Conservation (phyloP, 2,797 vertebrate species). For the Scolopax bukidnonensis region DNA sequence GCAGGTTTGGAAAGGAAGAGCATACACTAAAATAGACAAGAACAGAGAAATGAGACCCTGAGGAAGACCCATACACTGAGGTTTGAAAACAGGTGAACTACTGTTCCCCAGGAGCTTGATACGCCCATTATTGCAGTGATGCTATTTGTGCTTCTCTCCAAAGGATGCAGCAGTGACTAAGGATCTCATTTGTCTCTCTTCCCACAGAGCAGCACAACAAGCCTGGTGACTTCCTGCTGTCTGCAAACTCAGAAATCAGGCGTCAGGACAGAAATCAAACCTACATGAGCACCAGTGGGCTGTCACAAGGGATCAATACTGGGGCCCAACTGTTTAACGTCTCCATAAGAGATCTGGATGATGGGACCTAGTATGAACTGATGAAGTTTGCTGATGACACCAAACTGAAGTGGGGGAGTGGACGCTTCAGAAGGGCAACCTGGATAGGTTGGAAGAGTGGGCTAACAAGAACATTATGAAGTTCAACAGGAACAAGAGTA, state of each 20-base stretch:
- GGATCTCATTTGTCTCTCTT: background rate
- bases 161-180: background rate
- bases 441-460: background rate
- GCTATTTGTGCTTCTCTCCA: background rate
- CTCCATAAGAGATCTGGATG: background rate
- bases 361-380: background rate
- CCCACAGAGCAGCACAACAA: background rate
- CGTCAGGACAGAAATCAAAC: background rate
- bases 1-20: constrained; percentile 19
- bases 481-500: background rate
- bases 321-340: background rate
- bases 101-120: background rate
- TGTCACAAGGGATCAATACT: background rate
- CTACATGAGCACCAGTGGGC: background rate
- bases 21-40: background rate
- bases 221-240: background rate
- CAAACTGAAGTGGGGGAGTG: background rate
- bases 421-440: background rate
- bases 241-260: background rate
- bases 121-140: background rate
- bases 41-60: background rate
- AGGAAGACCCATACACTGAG: background rate
- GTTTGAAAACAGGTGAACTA: background rate
- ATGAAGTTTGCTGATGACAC: background rate
- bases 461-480: background rate